Conservation (phyloP, 2,888 invertebrate genomes). For the Notodonta dromedarius region DNA sequence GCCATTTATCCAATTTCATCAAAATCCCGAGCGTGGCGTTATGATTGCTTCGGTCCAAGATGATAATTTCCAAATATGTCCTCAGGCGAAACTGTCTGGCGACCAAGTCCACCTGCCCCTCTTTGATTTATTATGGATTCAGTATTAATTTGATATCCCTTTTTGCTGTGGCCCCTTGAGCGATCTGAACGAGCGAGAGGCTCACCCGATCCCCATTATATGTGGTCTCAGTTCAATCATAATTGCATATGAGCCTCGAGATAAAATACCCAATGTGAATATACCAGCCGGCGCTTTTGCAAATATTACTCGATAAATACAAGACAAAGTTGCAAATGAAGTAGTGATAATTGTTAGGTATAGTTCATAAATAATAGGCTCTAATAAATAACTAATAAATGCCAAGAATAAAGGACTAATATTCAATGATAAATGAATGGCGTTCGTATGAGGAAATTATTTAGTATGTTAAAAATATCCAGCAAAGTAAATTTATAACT, state of each 20-base stretch:
- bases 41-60: conserved; percentile 37
- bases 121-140: conserved; percentile 84
- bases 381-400: too few relatives aligned
- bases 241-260: conserved; percentile 79
- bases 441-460: too few relatives aligned
- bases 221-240: conserved; percentile 77
- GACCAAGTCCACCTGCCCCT: conserved; percentile 79
- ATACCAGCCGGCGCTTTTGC: conserved; percentile 44
- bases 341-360: background rate
- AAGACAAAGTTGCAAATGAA: background rate
- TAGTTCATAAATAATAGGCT: too few relatives aligned
- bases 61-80: conserved; percentile 78
- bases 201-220: conserved; percentile 76
- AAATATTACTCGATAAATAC: conserved; percentile 24
- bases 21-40: conserved; percentile 33
- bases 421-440: too few relatives aligned
- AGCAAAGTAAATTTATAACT: too few relatives aligned
- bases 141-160: conserved; percentile 84
- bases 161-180: conserved; percentile 81
- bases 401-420: too few relatives aligned
- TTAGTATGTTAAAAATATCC: too few relatives aligned
- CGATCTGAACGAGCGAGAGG: conserved; percentile 74
- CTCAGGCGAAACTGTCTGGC: conserved; percentile 77
- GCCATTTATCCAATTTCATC: conserved; percentile 38
- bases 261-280: conserved; percentile 72